Evolutionary conservation across 2,888 invertebrate species (phyloP), one percentile per base, ranked within the genome.

Genomic region (Acrobasis suavella): DNA sequence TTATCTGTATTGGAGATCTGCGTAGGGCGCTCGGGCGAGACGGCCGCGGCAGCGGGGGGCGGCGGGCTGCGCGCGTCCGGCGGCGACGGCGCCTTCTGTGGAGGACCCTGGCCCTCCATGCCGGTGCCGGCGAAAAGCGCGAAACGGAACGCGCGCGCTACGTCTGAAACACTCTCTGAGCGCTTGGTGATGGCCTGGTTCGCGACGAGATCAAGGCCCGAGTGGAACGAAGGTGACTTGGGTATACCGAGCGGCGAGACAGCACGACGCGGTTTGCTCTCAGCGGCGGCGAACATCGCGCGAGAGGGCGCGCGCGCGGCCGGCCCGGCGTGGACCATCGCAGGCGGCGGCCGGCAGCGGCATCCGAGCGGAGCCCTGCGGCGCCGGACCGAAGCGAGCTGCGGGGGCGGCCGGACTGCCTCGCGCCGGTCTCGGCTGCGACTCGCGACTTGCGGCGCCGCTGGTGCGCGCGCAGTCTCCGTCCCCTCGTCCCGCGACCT

Each of bases 161-260:
- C 89, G 89, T 91, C 91, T 65, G 91, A 86, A 62, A 89, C 89
- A 73, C 88, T 89, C 80, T 88, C 89, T 65, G 88, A 85, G 67
- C 89, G 88, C 84, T 93, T 86, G 84, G 87, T 76, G 87, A 81
- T 72, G 71, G 83, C 75, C 74, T 94, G 94, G 73, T 93, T 94
- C 66, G 96, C 96, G 76, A 96, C 96, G 78, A 96, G 94, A 85
- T 97, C 96, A 73, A 97, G 93, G 64, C 96, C 97, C 88, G 96
- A 96, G 89, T 97, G 97, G 89, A 97, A 97, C 82, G 96, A 97
- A 71, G 97, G 97, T 77, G 96, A 96, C 89, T 97, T 97, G 74
- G 97, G 97, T 81, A 97, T 95, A 72, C 96, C 96, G 85, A 95
- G 92, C 75, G 94, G 93, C 80, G 94, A 93, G 83, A 93, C 92